Base-by-base conservation (phyloP, 2,797 vertebrate species). In the Hemibagrus guttatus region DNA sequence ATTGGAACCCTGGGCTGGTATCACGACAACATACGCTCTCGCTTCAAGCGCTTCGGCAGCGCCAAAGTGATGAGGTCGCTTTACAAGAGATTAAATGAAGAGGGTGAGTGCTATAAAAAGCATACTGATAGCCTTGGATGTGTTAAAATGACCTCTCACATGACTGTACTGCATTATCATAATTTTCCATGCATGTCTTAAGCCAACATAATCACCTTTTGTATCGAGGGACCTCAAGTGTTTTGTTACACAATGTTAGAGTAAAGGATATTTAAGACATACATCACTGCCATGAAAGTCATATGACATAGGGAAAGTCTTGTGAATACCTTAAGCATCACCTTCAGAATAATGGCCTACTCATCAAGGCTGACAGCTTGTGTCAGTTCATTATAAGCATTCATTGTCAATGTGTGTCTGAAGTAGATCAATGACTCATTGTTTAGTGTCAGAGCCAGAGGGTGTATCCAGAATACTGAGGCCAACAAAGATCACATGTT, bases 41-140 rank as follows among this genome's bases (percentile, higher is more conserved):
- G 97, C 23, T 99, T 99, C 92, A 98, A 97, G 88, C 94, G 95
- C 4, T 98, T 98, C 8, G 98, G 98, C 80, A 98, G 98, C 0
- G 97, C 97, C 87, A 98, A 99, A 75, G 98, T 99, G 86, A 96
- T 98, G 94, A 96, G 94, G 84, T 99, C 97, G 6, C 96, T 99
- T 76, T 96, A 92, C 6, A 96, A 96, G 90, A 95, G 98, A 91
- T 94, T 97, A 92, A 96, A 94, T 3, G 94, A 93, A 0, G 94
- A 94, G 23, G 95, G 96, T 97, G 89, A 90, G 94, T 89, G 72
- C 87, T 83, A 88, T 87, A 80, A 71, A 84, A 85, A 90, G 66
- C 54, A 5, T 71, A 2, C 52, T 86, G 84, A 90, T 89, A 90
- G 49, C 81, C 84, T 85, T 49, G 59, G 21, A 46, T 86, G 83